These are phyloP conservation scores for Volucella zonaria DNA, from an alignment of 2,888 invertebrate species.

Conservation along the genomic window DNA sequence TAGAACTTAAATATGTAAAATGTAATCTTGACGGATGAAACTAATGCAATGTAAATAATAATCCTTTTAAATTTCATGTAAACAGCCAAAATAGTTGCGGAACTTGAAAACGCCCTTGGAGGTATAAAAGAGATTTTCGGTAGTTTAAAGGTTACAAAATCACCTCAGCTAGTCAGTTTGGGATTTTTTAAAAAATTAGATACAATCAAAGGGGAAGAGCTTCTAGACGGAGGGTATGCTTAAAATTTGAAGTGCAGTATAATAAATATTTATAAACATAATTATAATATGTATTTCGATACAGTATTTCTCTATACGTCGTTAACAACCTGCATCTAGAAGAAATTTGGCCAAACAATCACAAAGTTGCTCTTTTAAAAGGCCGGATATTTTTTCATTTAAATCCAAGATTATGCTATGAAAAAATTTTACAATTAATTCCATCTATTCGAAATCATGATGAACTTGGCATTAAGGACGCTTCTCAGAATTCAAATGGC, in stretches of 20 bases:
- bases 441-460: slow-evolving; percentile 75
- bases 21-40: slow-evolving; percentile 63
- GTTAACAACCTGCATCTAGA: slow-evolving; percentile 88
- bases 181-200: slow-evolving; percentile 86
- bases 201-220: slow-evolving; percentile 85
- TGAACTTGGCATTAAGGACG: slow-evolving; percentile 77
- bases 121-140: slow-evolving; percentile 86
- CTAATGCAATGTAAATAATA: background rate
- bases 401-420: slow-evolving; percentile 88
- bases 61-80: slow-evolving; percentile 47
- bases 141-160: slow-evolving; percentile 86
- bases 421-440: slow-evolving; percentile 85
- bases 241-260: background rate
- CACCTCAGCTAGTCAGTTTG: slow-evolving; percentile 85
- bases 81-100: slow-evolving; percentile 78
- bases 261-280: background rate
- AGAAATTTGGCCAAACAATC: slow-evolving; percentile 84
- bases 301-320: slow-evolving; percentile 84
- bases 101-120: slow-evolving; percentile 85
- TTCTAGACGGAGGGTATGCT: slow-evolving; percentile 78
- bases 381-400: slow-evolving; percentile 88
- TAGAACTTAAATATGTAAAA: slow-evolving; percentile 81
- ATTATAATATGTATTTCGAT: background rate
- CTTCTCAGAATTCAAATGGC: slow-evolving; percentile 89
- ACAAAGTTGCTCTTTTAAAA: slow-evolving; percentile 83